These are phyloP conservation scores for Drosophila dunni DNA, from an alignment of 1,140 invertebrate genomes.

Conservation along the genomic window DNA sequence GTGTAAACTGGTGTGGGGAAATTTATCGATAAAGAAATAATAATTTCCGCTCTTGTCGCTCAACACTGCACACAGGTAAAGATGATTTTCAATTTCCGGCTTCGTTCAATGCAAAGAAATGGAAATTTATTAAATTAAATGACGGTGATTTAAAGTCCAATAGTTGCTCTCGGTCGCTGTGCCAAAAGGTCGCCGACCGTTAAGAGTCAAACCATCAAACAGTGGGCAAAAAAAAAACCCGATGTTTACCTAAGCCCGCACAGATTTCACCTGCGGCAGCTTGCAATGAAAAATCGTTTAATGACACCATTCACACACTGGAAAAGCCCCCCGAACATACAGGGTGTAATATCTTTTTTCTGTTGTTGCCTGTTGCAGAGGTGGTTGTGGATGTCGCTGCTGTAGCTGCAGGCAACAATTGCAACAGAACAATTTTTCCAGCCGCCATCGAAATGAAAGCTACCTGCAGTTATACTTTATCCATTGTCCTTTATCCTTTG, in stretches of 20 bases:
- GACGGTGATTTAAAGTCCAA: slow-evolving; percentile 59
- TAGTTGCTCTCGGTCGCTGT: slow-evolving; percentile 14
- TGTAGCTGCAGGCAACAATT: slow-evolving; percentile 67
- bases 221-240: slow-evolving; percentile 3
- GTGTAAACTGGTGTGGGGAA: slow-evolving; percentile 21
- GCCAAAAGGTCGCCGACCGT: slow-evolving; percentile 66
- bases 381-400: slow-evolving; percentile 22
- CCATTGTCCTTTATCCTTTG: slow-evolving; percentile 18
- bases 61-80: slow-evolving; percentile 46
- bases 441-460: slow-evolving; percentile 25
- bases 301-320: slow-evolving; percentile 79
- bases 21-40: slow-evolving; percentile 77
- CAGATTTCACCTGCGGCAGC: slow-evolving; percentile 76
- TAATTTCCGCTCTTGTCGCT: slow-evolving; percentile 69
- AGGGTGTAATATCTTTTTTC: slow-evolving; percentile 18
- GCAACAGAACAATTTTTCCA: slow-evolving; percentile 57
- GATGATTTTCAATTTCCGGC: slow-evolving; percentile 81
- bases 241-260: slow-evolving; percentile 18
- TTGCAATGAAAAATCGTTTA: slow-evolving; percentile 84
- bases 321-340: slow-evolving; percentile 13
- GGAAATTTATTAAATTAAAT: slow-evolving; percentile 50
- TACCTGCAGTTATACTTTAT: slow-evolving; percentile 7
- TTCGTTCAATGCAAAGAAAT: slow-evolving; percentile 31
- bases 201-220: slow-evolving; percentile 52
- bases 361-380: slow-evolving; percentile 50